Evolutionary conservation across 2,113 vertebrate genomes (phyloP), one percentile per base, ranked within the genome.

Genomic region (Tetraodon nigroviridis): DNA sequence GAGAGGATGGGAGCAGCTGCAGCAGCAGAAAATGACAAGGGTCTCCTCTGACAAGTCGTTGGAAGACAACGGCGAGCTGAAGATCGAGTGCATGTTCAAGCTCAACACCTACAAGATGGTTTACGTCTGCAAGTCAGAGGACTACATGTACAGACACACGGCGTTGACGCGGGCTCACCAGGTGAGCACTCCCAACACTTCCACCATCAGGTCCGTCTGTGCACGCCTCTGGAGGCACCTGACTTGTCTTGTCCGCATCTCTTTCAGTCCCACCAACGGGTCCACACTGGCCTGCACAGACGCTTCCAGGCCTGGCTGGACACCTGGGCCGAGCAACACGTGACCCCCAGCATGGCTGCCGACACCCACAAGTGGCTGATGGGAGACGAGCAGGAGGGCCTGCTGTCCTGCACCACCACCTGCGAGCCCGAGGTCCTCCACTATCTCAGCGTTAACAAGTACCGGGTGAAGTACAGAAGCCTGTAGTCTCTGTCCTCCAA

Each of bases 21-120:
- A 96, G 58, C 94, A 94, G 83, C 93, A 97, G 83, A 93, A 94
- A 69, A 92, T 95, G 81, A 88, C 88, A 41, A 94, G 92, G 75
- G 92, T 90, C 18, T 86, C 91, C 2, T 90, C 89, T 4, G 94
- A 94, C 80, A 94, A 93, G 69, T 52, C 86, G 17, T 78, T 88
- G 79, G 93, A 93, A 67, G 91, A 86, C 0, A 65, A 87, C n/a
- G 92, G 93, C 6, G 93, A 88, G 83, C 85, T 93, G 71, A 94
- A 96, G 81, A 87, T 96, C 89, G 93, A 96, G 87, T 99, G 97
- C 83, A 94, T 94, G 89, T 99, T 99, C 90, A 98, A 98, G 75
- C 92, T 99, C 61, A 99, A 99, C 81, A 97, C 96, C 61, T 99
- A 99, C 77, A 99, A 99, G 91, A 98, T 99, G 97, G 96, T 99